phyloP scores from a whole-genome alignment of 2,888 invertebrate species.

The Pristionchus maxplancki region DNA sequence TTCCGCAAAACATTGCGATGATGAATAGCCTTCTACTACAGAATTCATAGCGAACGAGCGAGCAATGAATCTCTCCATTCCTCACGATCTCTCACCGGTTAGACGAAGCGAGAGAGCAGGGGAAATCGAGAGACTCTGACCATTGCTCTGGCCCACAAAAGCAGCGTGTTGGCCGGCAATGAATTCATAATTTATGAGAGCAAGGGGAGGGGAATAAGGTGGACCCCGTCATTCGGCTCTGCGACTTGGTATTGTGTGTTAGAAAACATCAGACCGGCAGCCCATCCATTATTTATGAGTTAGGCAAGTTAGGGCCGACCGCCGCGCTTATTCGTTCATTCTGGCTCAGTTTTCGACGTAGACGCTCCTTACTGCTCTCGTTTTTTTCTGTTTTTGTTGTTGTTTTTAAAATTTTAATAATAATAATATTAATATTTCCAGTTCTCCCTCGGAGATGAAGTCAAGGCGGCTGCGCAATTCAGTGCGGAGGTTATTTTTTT shows the following conservation, averaged over 20 bases:
- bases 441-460: constrained; percentile 61
- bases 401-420: neutral
- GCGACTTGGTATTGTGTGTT: no score
- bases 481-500: constrained; percentile 50
- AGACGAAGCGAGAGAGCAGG: neutral
- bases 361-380: no score
- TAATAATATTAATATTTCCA: constrained; percentile 41
- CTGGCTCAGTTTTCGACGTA: neutral
- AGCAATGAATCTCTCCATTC: neutral
- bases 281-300: no score
- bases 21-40: neutral
- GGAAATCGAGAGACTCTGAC: neutral
- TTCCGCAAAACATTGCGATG: constrained; percentile 15
- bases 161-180: no score
- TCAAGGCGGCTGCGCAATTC: constrained; percentile 56
- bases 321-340: neutral
- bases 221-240: no score
- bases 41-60: neutral
- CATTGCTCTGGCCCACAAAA: no score
- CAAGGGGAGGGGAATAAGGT: no score
- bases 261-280: no score
- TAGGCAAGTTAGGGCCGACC: no score
- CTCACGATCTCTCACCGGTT: neutral
- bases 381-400: neutral
- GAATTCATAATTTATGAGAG: no score